phyloP scores from a whole-genome alignment of 1,140 invertebrate genomes.

The Elymnias hypermnestra region DNA sequence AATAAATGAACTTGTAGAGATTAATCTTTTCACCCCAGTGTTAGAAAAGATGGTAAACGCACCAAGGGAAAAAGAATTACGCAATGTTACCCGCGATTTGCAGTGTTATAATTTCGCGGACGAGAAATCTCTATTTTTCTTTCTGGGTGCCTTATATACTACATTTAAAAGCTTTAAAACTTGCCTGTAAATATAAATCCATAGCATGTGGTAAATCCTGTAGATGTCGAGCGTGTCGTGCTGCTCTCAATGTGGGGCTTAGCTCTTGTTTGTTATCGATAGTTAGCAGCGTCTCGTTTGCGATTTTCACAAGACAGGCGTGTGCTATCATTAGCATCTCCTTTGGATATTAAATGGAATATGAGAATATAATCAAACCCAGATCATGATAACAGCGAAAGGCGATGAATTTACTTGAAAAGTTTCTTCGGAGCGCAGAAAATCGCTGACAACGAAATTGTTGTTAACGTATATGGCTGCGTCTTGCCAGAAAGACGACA shows the following conservation, averaged over 20 bases:
- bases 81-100: too few relatives aligned
- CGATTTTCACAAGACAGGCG: slow-evolving; percentile 38
- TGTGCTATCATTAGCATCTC: slow-evolving; percentile 59
- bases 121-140: too few relatives aligned
- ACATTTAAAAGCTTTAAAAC: too few relatives aligned
- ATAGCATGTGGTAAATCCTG: slow-evolving; percentile 47
- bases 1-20: too few relatives aligned
- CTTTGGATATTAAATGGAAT: slow-evolving; percentile 24
- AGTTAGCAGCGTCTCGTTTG: slow-evolving; percentile 29
- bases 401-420: slow-evolving; percentile 40
- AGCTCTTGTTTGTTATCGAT: slow-evolving; percentile 17
- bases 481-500: slow-evolving; percentile 54
- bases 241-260: slow-evolving; percentile 35
- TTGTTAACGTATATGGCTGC: slow-evolving; percentile 57
- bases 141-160: too few relatives aligned
- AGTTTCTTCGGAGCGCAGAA: slow-evolving; percentile 34
- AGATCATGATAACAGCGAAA: too few relatives aligned
- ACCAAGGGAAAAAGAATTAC: too few relatives aligned
- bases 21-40: too few relatives aligned
- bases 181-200: slow-evolving; percentile 53
- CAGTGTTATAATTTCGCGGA: too few relatives aligned
- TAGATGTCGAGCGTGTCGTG: slow-evolving; percentile 49
- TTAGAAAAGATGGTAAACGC: too few relatives aligned
- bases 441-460: slow-evolving; percentile 48
- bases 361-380: background rate